Percentiles rank a stretch among this genome's conserved stretches.
These are phyloP conservation scores for Tringa solitaria DNA, from an alignment of 2,113 vertebrate species.

Conservation along the genomic window DNA sequence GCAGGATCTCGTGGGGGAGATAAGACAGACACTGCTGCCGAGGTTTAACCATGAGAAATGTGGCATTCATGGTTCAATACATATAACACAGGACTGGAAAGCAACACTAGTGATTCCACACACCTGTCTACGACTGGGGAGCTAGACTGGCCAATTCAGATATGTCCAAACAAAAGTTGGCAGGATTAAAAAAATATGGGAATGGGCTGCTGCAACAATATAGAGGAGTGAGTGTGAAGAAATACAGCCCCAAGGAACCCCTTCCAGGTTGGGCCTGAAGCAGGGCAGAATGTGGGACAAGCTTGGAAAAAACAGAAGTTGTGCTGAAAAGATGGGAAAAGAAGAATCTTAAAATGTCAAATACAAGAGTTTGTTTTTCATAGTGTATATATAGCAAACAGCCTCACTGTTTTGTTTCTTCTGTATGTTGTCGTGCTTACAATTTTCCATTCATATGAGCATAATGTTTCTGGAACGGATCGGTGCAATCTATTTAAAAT, in stretches of 20 bases:
- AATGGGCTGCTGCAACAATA: not conserved
- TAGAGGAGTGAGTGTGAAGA: not conserved
- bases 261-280: not conserved
- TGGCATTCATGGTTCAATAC: not conserved
- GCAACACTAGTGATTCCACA: not conserved
- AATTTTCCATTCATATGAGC: conserved; percentile 30
- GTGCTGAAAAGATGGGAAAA: not conserved
- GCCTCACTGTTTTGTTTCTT: not conserved
- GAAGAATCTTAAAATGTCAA: not conserved
- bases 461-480: conserved; percentile 4
- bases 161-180: fast-evolving
- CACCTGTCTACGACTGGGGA: not conserved
- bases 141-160: not conserved
- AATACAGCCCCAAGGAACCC: not conserved
- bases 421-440: not conserved
- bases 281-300: not conserved
- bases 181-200: not conserved
- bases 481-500: not conserved
- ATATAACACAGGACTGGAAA: fast-evolving
- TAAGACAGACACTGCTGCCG: not conserved
- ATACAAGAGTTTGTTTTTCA: not conserved
- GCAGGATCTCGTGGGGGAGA: not conserved
- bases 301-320: not conserved
- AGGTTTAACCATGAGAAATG: fast-evolving
- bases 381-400: not conserved